Conservation (phyloP, 2,113 vertebrate species). For the Mixornis gularis region DNA sequence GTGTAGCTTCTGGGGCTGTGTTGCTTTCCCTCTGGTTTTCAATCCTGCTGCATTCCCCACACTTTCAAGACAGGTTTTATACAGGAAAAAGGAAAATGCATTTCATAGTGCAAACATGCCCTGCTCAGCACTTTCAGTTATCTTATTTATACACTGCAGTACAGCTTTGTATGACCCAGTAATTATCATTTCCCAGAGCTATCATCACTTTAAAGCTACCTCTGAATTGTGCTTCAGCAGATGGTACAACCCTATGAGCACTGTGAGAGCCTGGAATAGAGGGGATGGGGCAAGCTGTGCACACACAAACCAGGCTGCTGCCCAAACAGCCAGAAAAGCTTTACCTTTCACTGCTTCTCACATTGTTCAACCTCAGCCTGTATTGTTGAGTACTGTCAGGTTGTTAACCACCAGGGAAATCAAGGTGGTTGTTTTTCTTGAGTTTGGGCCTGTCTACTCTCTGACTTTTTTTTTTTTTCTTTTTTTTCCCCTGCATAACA, state of each 20-base stretch:
- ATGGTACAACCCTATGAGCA: constrained; percentile 59
- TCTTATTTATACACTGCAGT: constrained; percentile 78
- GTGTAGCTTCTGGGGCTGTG: constrained; percentile 66
- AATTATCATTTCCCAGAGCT: constrained; percentile 77
- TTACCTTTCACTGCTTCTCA: constrained; percentile 24
- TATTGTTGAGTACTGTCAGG: constrained; percentile 11
- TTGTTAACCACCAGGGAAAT: constrained; percentile 52
- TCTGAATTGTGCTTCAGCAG: constrained; percentile 70
- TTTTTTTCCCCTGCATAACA: constrained; percentile 3
- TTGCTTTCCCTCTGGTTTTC: constrained; percentile 65
- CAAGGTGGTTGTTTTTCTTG: constrained; percentile 24
- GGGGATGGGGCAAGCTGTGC: background rate
- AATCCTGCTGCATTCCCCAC: constrained; percentile 60
- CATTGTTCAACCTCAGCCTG: constrained; percentile 17
- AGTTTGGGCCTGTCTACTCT: constrained; percentile 4
- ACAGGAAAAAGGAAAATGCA: constrained; percentile 70
- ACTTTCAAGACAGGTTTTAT: constrained; percentile 70
- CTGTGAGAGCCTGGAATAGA: constrained; percentile 47
- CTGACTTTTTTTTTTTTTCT: background rate
- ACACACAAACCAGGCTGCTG: constrained; percentile 14
- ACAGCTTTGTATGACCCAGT: constrained; percentile 73
- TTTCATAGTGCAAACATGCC: constrained; percentile 75
- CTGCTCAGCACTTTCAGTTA: constrained; percentile 77
- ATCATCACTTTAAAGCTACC: constrained; percentile 75
- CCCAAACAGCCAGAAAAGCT: constrained; percentile 46